Conservation (phyloP, 2,113 vertebrate genomes). For the Fregetta grallaria region DNA sequence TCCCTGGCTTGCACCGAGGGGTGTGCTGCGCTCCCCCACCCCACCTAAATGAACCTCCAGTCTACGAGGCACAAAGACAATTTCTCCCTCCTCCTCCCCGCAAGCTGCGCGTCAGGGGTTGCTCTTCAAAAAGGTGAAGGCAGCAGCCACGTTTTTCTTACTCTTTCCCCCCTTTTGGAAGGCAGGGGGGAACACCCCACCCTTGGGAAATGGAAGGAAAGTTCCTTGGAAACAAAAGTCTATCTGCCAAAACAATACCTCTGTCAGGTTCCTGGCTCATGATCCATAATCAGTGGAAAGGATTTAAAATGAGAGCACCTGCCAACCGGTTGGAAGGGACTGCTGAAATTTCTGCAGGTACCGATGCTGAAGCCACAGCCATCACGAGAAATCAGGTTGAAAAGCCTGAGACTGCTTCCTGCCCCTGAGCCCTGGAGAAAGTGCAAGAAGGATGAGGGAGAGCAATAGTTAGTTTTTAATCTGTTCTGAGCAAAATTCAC, state of each 20-base stretch:
- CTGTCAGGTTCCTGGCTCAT: background rate
- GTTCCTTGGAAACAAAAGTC: background rate
- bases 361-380: background rate
- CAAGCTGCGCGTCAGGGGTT: background rate
- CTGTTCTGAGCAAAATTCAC: background rate
- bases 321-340: background rate
- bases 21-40: background rate
- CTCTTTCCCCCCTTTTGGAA: background rate
- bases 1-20: accelerated
- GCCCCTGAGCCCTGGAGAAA: background rate
- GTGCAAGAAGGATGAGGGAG: background rate
- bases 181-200: background rate
- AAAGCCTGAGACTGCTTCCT: background rate
- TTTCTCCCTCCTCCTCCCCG: background rate
- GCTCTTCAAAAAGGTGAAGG: background rate
- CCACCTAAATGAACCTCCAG: accelerated
- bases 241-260: background rate
- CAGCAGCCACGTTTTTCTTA: background rate
- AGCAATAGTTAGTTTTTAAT: background rate
- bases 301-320: background rate
- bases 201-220: background rate
- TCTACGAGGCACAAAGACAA: accelerated
- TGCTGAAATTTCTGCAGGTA: background rate
- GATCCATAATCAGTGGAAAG: background rate
- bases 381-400: accelerated